Evolutionary conservation across 2,113 vertebrate genomes (phyloP).

Genomic region (Protobothrops flavoviridis): DNA sequence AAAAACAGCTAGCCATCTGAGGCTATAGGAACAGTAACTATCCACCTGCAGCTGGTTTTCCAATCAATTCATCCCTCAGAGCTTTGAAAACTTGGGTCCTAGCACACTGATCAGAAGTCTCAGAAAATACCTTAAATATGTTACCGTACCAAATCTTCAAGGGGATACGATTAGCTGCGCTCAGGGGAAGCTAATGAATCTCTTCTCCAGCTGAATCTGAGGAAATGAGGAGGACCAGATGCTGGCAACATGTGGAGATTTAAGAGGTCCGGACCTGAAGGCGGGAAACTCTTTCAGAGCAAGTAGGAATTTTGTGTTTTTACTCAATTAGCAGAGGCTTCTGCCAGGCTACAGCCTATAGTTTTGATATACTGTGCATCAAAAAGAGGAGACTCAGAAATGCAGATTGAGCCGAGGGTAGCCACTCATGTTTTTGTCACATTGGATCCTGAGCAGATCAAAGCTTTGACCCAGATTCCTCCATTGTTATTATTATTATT

Average conservation of each 20-base stretch:
- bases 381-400: too few species aligned
- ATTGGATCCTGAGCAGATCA: slow-evolving; percentile 28
- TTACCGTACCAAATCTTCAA: not conserved
- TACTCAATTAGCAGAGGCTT: not conserved
- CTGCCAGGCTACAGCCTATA: not conserved
- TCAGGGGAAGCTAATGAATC: not conserved
- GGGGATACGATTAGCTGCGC: not conserved
- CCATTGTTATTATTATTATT: too few species aligned
- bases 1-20: not conserved
- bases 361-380: too few species aligned
- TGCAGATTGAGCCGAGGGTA: not conserved
- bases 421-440: slow-evolving; percentile 2
- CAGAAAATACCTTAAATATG: not conserved
- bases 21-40: not conserved
- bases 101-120: not conserved
- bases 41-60: not conserved
- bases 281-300: not conserved
- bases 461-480: slow-evolving; percentile 31
- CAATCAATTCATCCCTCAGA: not conserved
- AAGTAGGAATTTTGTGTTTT: not conserved
- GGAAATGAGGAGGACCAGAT: not conserved
- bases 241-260: not conserved
- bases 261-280: not conserved
- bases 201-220: not conserved
- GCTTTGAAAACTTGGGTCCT: not conserved